phyloP scores from a whole-genome alignment of 2,113 vertebrate species.

The Astur gentilis region DNA sequence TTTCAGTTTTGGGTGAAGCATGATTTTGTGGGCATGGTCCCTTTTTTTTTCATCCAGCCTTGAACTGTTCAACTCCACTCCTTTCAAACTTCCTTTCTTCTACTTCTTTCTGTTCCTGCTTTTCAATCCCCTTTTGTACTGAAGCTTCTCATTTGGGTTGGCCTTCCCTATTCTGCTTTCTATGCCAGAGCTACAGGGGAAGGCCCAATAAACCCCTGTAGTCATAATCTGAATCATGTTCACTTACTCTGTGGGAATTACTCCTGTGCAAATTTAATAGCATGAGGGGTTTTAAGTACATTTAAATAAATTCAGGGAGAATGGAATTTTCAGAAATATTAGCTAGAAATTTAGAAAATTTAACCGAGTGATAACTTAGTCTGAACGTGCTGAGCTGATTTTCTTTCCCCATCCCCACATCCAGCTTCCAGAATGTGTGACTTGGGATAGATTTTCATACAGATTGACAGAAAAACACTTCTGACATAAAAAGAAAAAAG shows the following conservation, averaged over 20 bases:
- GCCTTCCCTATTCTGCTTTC: not conserved
- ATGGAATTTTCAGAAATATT: not conserved
- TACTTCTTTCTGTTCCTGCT: not conserved
- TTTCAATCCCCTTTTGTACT: not conserved
- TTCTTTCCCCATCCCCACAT: not conserved
- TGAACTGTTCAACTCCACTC: not conserved
- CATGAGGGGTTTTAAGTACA: not conserved
- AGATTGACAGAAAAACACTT: not conserved
- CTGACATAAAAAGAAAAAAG: not conserved
- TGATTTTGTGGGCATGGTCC: not conserved
- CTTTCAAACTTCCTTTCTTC: not conserved
- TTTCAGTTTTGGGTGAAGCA: not conserved
- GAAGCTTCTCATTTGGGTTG: not conserved
- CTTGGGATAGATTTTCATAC: not conserved
- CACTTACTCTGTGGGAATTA: not conserved
- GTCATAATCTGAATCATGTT: fast-evolving
- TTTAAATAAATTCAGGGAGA: not conserved
- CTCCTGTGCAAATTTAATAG: not conserved
- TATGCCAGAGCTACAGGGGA: not conserved
- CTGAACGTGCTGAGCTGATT: not conserved
- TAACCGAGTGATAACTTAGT: not conserved
- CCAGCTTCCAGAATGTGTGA: not conserved
- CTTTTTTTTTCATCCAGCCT: not conserved
- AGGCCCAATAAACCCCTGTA: not conserved
- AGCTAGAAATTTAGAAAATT: not conserved